phyloP scores from a whole-genome alignment of 1,140 invertebrate genomes.

The Drosophila littoralis region DNA sequence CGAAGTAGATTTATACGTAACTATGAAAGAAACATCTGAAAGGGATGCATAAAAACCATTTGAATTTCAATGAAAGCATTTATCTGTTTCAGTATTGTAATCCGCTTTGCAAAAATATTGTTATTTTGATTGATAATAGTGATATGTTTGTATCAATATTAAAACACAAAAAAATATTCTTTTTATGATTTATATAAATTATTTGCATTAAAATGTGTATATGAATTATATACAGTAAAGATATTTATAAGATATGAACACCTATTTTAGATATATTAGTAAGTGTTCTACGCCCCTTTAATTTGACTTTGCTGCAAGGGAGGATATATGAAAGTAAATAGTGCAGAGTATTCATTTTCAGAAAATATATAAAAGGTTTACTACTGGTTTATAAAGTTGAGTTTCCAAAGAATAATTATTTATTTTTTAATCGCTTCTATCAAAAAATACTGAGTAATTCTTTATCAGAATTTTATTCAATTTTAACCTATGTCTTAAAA shows the following conservation, averaged over 20 bases:
- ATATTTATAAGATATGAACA: not conserved
- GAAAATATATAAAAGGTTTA: too few species aligned
- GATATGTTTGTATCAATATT: not conserved
- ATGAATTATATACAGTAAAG: not conserved
- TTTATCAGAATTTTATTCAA: too few species aligned
- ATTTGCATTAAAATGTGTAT: not conserved
- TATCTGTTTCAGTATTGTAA: not conserved
- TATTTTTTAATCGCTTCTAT: too few species aligned
- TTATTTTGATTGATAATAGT: not conserved
- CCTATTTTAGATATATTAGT: not conserved
- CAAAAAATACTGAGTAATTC: too few species aligned
- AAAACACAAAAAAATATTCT: not conserved
- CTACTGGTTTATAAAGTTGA: too few species aligned
- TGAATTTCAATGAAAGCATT: not conserved
- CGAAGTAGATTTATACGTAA: constrained; percentile 8
- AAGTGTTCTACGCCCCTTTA: too few species aligned
- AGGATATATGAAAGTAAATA: too few species aligned
- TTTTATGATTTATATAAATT: too few species aligned
- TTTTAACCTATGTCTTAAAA: too few species aligned
- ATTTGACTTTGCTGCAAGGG: too few species aligned
- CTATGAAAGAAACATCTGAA: constrained; percentile 66
- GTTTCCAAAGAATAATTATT: too few species aligned
- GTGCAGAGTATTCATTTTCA: too few species aligned
- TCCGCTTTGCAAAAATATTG: not conserved
- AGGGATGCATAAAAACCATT: constrained; percentile 47